phyloP scores from a whole-genome alignment of 2,113 vertebrate species.

The Microcebus lehilahytsara region DNA sequence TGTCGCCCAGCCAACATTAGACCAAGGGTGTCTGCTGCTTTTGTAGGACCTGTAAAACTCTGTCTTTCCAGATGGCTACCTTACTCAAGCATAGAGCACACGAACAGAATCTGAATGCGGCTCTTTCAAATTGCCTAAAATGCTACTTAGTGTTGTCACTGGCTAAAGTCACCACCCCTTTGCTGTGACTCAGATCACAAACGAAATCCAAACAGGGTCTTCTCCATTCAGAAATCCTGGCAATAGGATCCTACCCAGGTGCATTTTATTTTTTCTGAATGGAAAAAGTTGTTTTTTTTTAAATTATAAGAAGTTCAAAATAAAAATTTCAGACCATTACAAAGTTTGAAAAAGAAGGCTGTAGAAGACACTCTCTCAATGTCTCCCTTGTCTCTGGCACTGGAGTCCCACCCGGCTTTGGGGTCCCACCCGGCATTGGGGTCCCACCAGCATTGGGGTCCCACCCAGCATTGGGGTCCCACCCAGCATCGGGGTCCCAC shows the following conservation, averaged over 20 bases:
- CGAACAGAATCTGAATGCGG: not conserved
- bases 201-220: rapidly evolving
- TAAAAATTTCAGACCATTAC: not conserved
- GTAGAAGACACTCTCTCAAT: not conserved
- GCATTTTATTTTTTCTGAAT: not conserved
- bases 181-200: not conserved
- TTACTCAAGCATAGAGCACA: not conserved
- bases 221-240: not conserved
- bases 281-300: not conserved
- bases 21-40: not conserved
- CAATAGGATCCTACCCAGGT: not conserved
- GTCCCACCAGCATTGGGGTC: too few species aligned
- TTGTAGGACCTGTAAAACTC: rapidly evolving
- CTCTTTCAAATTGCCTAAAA: not conserved
- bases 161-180: not conserved
- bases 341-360: not conserved
- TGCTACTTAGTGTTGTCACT: not conserved
- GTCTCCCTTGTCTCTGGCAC: not conserved
- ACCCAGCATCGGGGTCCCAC: too few species aligned
- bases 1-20: not conserved
- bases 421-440: too few species aligned
- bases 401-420: too few species aligned
- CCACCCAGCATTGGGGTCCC: too few species aligned
- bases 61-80: not conserved
- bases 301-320: not conserved